A percentile compares a stretch with the other conserved stretches of the same genome.
phyloP scores from a whole-genome alignment of 2,113 vertebrate genomes.

The Polypterus bichir region DNA sequence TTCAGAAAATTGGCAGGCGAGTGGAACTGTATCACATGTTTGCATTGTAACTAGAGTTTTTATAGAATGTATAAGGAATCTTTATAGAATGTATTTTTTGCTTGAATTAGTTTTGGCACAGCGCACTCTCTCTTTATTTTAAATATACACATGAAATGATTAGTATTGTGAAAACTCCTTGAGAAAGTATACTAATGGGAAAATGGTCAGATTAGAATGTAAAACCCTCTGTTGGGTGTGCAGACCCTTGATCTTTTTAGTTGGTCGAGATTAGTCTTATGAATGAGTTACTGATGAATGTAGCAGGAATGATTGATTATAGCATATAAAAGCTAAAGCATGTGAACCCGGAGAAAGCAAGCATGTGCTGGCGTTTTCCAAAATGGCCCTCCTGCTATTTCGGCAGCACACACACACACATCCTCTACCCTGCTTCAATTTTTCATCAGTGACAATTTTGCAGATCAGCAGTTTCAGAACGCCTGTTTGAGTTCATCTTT shows the following conservation, averaged over 20 bases:
- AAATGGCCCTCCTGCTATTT: conserved; percentile 30
- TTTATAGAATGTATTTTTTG: too few relatives aligned
- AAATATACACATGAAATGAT: too few relatives aligned
- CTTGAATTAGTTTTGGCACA: too few relatives aligned
- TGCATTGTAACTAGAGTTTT: too few relatives aligned
- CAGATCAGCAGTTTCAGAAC: conserved; percentile 34
- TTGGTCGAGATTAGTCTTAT: conserved; percentile 41
- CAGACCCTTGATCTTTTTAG: conserved; percentile 39
- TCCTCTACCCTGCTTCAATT: conserved; percentile 35
- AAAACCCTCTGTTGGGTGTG: conserved; percentile 25
- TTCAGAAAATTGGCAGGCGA: too few relatives aligned
- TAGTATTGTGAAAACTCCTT: too few relatives aligned
- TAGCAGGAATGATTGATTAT: conserved; percentile 48
- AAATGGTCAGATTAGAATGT: conserved; percentile 20
- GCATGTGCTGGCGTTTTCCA: conserved; percentile 28
- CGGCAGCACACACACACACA: conserved; percentile 16
- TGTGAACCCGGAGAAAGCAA: conserved; percentile 34
- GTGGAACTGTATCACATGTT: too few relatives aligned
- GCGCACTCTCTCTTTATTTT: too few relatives aligned
- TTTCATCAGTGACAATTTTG: conserved; percentile 45
- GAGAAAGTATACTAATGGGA: too few relatives aligned
- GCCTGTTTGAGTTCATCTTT: conserved; percentile 23
- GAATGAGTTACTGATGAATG: conserved; percentile 48
- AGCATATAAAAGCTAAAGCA: conserved; percentile 20
- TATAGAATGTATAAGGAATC: too few relatives aligned